A percentile compares a stretch with the other conserved stretches of the same genome.
Evolutionary conservation across 2,797 vertebrate genomes (phyloP).

Genomic region (Garrulus glandarius): DNA sequence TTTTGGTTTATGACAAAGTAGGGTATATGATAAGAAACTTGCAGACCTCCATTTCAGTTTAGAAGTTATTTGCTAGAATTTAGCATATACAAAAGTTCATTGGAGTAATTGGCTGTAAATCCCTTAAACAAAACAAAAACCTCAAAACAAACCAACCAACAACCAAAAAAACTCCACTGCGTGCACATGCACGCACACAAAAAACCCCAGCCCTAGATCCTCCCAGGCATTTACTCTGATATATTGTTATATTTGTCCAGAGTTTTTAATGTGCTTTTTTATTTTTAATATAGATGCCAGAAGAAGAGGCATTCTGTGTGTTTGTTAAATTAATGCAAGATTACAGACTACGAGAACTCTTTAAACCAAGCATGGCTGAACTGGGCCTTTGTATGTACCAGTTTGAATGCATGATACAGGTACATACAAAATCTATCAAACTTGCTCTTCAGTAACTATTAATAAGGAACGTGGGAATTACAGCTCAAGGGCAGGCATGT

Average conservation of each 20-base stretch:
- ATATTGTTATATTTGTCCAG: not conserved
- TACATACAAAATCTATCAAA: slow-evolving; percentile 68
- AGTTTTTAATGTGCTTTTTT: slow-evolving; percentile 8
- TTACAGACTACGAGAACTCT: slow-evolving; percentile 96
- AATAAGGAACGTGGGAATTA: not conserved
- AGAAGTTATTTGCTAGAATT: not conserved
- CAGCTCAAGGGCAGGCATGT: not conserved
- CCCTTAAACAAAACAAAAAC: not conserved
- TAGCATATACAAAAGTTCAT: not conserved
- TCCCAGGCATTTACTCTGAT: not conserved
- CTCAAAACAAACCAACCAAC: not conserved
- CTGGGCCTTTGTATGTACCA: slow-evolving; percentile 99
- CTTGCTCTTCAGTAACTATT: not conserved
- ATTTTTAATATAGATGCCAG: slow-evolving; percentile 87
- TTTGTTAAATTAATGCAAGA: slow-evolving; percentile 99
- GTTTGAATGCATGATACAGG: slow-evolving; percentile 99
- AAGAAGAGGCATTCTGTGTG: slow-evolving; percentile 98
- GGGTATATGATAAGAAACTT: not conserved
- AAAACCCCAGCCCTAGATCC: not conserved
- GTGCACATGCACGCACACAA: too few relatives aligned
- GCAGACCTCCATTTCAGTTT: not conserved
- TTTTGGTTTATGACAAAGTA: not conserved
- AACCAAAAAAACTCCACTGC: not conserved
- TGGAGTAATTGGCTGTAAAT: not conserved
- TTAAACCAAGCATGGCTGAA: slow-evolving; percentile 98